phyloP scores from a whole-genome alignment of 2,888 invertebrate genomes.

The Marasmarcha lunaedactyla region DNA sequence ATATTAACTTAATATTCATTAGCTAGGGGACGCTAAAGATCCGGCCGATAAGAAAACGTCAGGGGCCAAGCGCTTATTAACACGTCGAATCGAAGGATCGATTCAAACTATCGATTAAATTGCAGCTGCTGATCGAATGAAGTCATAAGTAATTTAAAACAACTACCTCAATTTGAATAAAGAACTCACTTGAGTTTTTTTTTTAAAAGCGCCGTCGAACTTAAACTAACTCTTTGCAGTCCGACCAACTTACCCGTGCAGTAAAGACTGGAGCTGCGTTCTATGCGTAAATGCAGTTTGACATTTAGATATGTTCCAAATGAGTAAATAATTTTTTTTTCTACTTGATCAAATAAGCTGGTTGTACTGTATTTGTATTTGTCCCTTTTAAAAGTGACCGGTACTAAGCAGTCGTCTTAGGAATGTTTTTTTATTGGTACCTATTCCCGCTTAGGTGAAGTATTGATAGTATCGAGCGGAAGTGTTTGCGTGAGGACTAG shows the following conservation, averaged over 20 bases:
- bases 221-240: too few relatives aligned
- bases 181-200: too few relatives aligned
- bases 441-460: background rate
- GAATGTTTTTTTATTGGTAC: background rate
- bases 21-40: background rate
- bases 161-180: background rate
- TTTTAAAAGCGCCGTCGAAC: too few relatives aligned
- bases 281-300: too few relatives aligned
- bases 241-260: too few relatives aligned
- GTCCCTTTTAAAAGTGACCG: background rate
- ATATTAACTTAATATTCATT: background rate
- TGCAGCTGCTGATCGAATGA: background rate
- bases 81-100: constrained; percentile 9
- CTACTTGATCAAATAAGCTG: too few relatives aligned
- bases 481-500: constrained; percentile 42
- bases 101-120: background rate
- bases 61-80: constrained; percentile 16
- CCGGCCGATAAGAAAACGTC: constrained; percentile 7
- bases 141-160: background rate
- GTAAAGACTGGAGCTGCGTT: too few relatives aligned
- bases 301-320: too few relatives aligned
- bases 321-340: too few relatives aligned
- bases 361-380: too few relatives aligned
- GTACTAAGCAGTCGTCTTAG: background rate
- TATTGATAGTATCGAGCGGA: constrained; percentile 19